These are phyloP conservation scores for Pterois miles DNA, from an alignment of 2,797 vertebrate species.

Conservation along the genomic window DNA sequence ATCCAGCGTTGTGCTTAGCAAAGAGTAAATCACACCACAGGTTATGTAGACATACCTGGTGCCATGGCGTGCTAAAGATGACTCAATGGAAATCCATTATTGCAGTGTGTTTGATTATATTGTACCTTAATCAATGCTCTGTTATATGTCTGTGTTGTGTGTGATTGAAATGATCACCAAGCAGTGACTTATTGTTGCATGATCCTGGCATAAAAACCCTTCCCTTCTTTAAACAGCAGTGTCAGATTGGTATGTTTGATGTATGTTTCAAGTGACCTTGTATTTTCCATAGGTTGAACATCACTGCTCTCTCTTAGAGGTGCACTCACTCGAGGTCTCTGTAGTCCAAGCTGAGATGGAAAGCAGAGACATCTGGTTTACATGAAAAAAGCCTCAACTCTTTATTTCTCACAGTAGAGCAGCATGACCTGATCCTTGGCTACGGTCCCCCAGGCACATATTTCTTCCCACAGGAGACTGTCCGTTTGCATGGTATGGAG, in stretches of 20 bases:
- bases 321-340: conserved; percentile 46
- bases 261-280: neutral
- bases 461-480: conserved; percentile 77
- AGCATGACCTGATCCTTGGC: conserved; percentile 82
- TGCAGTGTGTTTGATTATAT: neutral
- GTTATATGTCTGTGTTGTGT: neutral
- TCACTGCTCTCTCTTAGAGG: conserved; percentile 26
- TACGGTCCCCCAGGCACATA: conserved; percentile 75
- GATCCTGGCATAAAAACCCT: neutral
- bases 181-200: neutral
- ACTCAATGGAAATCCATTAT: neutral
- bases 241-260: conserved; percentile 25
- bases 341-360: conserved; percentile 65
- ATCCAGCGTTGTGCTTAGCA: neutral
- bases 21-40: conserved; percentile 21
- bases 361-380: conserved; percentile 84
- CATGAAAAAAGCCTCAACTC: conserved; percentile 77
- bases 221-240: conserved; percentile 25
- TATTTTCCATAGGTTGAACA: conserved; percentile 50
- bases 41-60: neutral
- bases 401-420: conserved; percentile 78
- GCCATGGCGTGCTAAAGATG: neutral
- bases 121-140: neutral
- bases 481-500: conserved; percentile 64
- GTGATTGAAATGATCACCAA: neutral